Evolutionary conservation across 92 coral and sea anemone genomes (phyloP).

Genomic region (Phymanthus crucifer): DNA sequence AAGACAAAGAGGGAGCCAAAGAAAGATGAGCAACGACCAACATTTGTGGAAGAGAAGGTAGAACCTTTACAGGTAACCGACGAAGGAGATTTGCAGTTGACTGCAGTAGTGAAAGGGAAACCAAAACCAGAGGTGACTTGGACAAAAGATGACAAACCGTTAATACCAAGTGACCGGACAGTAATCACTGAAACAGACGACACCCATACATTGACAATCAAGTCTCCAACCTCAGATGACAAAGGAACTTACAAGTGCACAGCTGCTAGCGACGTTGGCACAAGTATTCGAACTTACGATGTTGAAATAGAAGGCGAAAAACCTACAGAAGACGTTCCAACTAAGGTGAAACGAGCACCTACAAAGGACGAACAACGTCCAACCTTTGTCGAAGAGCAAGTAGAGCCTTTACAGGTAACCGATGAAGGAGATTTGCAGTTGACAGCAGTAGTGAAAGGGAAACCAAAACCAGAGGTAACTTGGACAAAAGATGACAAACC

Average conservation of each 20-base stretch:
- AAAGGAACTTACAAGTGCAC: constrained; percentile 81
- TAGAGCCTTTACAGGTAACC: constrained; percentile 67
- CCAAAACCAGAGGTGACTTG: constrained; percentile 78
- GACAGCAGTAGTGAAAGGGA: constrained; percentile 64
- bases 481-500: constrained; percentile 70
- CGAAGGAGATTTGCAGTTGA: constrained; percentile 68
- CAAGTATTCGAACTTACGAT: constrained; percentile 57
- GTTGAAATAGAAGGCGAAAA: constrained; percentile 69
- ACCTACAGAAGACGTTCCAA: not conserved
- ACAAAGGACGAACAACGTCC: constrained; percentile 20
- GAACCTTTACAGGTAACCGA: constrained; percentile 63
- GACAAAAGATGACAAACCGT: constrained; percentile 71
- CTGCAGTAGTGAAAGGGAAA: constrained; percentile 66
- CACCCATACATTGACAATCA: constrained; percentile 67
- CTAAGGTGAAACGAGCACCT: constrained; percentile 21
- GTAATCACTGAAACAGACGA: constrained; percentile 57
- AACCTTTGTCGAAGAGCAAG: constrained; percentile 25
- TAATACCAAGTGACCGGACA: constrained; percentile 47
- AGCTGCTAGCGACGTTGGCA: constrained; percentile 70
- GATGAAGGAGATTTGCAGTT: constrained; percentile 77
- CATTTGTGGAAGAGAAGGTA: constrained; percentile 39
- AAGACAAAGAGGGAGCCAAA: constrained; percentile 16
- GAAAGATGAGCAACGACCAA: constrained; percentile 43
- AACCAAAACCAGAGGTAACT: constrained; percentile 51
- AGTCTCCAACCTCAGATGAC: constrained; percentile 74